Evolutionary conservation across 2,888 invertebrate species (phyloP).

Genomic region (Ophonus ardosiacus): DNA sequence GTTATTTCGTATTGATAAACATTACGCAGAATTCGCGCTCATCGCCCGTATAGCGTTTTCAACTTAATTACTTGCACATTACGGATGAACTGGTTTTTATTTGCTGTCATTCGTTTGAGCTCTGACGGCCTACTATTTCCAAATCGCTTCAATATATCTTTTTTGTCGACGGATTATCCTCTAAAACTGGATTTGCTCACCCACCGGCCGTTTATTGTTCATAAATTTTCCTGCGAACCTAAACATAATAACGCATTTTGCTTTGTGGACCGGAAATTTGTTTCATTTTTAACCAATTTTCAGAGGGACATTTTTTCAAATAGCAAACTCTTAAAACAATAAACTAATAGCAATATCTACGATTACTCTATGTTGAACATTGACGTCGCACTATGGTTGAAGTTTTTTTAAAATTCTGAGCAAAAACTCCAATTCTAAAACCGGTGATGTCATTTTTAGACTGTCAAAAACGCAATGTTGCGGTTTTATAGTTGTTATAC

Average conservation of each 20-base stretch:
- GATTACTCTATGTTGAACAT: too few species aligned
- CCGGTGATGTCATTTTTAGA: too few species aligned
- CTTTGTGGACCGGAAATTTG: not conserved
- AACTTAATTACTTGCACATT: constrained; percentile 62
- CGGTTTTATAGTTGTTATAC: too few species aligned
- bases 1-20: constrained; percentile 63
- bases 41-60: constrained; percentile 50
- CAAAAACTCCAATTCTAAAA: too few species aligned
- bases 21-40: constrained; percentile 53
- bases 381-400: too few species aligned
- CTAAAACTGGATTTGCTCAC: constrained; percentile 31
- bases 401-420: too few species aligned
- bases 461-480: too few species aligned
- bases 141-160: constrained; percentile 46
- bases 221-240: constrained; percentile 5
- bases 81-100: constrained; percentile 50
- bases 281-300: not conserved
- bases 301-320: not conserved
- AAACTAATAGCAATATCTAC: too few species aligned
- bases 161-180: constrained; percentile 50
- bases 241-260: not conserved
- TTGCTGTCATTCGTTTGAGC: constrained; percentile 44
- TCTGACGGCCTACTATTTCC: constrained; percentile 35
- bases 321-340: not conserved
- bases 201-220: constrained; percentile 22